Conservation (phyloP, 1,140 invertebrate species). For the Phthorimaea operculella region DNA sequence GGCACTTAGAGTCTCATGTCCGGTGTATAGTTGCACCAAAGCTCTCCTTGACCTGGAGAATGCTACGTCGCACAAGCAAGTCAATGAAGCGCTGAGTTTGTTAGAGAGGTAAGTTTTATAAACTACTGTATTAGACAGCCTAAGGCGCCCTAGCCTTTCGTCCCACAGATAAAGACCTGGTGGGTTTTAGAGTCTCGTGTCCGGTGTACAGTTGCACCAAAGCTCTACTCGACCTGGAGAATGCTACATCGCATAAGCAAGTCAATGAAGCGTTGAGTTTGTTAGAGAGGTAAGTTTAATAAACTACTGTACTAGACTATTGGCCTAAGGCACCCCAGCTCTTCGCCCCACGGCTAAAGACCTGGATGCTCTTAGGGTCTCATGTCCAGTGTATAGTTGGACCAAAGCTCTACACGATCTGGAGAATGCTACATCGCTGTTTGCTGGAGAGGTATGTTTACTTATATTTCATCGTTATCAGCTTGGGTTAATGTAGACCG, state of each 20-base stretch:
- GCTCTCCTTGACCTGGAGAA: slow-evolving; percentile 71
- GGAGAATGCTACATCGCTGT: slow-evolving; percentile 70
- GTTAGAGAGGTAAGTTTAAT: slow-evolving; percentile 28
- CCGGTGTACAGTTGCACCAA: slow-evolving; percentile 62
- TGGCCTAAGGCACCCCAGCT: slow-evolving; percentile 14
- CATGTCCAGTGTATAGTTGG: slow-evolving; percentile 61
- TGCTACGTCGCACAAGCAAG: slow-evolving; percentile 69
- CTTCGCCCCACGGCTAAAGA: slow-evolving; percentile 61
- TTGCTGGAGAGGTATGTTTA: slow-evolving; percentile 69
- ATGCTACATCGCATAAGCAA: slow-evolving; percentile 69
- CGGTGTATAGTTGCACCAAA: slow-evolving; percentile 61
- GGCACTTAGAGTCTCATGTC: slow-evolving; percentile 57
- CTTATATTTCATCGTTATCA: no score
- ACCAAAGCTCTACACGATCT: slow-evolving; percentile 66
- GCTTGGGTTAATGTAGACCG: no score
- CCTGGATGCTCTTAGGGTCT: slow-evolving; percentile 55
- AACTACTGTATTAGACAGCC: not conserved
- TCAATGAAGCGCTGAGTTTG: slow-evolving; percentile 64
- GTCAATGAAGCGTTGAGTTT: slow-evolving; percentile 66
- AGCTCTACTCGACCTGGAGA: slow-evolving; percentile 70
- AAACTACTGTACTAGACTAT: no score
- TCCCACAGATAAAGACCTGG: slow-evolving; percentile 60
- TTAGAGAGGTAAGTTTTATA: slow-evolving; percentile 66
- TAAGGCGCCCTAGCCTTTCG: slow-evolving; percentile 45
- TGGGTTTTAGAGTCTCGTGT: slow-evolving; percentile 56